Evolutionary conservation across 1,140 invertebrate species (phyloP).

Genomic region (Zaprionus tsacasi): DNA sequence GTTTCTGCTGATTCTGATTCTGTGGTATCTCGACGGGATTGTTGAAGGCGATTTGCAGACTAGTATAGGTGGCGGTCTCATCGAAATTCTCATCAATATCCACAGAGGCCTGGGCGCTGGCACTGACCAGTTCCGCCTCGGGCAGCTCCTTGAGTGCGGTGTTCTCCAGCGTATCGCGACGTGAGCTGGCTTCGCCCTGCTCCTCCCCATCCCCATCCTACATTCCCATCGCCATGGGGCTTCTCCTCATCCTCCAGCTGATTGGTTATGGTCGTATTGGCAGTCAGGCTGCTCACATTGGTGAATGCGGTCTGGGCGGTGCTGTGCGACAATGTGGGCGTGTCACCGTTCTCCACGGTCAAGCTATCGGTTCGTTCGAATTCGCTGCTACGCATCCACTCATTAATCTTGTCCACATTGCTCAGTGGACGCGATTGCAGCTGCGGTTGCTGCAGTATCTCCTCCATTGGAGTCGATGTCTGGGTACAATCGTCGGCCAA

Average conservation of each 20-base stretch:
- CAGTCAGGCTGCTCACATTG: slow-evolving; percentile 67
- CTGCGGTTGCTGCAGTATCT: slow-evolving; percentile 70
- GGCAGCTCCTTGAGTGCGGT: slow-evolving; percentile 74
- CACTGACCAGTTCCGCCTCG: slow-evolving; percentile 40
- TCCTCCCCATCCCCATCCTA: slow-evolving; percentile 83
- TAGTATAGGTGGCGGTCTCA: slow-evolving; percentile 91
- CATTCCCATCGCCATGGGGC: slow-evolving; percentile 79
- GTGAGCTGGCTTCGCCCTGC: slow-evolving; percentile 86
- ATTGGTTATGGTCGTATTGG: slow-evolving; percentile 76
- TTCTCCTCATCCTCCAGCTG: slow-evolving; percentile 85
- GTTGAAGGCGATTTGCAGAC: slow-evolving; percentile 93
- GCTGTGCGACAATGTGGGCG: slow-evolving; percentile 52
- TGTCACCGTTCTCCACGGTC: slow-evolving; percentile 77
- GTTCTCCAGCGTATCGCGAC: slow-evolving; percentile 84
- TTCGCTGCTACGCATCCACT: slow-evolving; percentile 80
- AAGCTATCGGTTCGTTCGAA: slow-evolving; percentile 79
- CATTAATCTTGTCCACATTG: slow-evolving; percentile 78
- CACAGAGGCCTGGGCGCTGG: slow-evolving; percentile 81
- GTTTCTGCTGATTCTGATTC: slow-evolving; percentile 20
- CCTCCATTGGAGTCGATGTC: slow-evolving; percentile 78
- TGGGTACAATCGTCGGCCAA: slow-evolving; percentile 73
- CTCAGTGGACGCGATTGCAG: slow-evolving; percentile 56
- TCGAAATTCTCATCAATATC: slow-evolving; percentile 88
- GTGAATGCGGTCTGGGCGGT: slow-evolving; percentile 72
- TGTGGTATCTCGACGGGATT: slow-evolving; percentile 87